These are phyloP conservation scores for Buphagus erythrorhynchus DNA, from an alignment of 2,797 vertebrate species.

Conservation along the genomic window DNA sequence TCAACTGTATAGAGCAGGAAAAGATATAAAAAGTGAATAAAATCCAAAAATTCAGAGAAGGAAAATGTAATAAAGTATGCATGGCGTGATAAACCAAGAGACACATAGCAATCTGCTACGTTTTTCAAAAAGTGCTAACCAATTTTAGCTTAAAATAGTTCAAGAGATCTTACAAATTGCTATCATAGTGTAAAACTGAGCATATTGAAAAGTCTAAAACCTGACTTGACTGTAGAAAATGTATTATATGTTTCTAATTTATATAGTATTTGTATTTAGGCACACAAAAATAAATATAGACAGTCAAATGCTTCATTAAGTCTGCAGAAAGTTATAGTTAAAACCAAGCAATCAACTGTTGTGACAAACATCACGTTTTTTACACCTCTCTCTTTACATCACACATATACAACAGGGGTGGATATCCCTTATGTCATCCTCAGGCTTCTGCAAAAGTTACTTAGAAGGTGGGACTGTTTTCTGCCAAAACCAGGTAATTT, in stretches of 20 bases:
- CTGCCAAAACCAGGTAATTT: background rate
- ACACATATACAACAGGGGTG: background rate
- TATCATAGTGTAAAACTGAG: slow-evolving; percentile 52
- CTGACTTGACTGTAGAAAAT: slow-evolving; percentile 59
- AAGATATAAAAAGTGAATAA: slow-evolving; percentile 31
- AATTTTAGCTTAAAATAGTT: slow-evolving; percentile 42
- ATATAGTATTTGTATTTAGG: slow-evolving; percentile 51
- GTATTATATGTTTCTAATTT: slow-evolving; percentile 21
- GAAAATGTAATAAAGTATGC: slow-evolving; percentile 21
- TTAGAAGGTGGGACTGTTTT: background rate
- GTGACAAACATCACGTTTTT: background rate
- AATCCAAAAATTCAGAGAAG: slow-evolving; percentile 23
- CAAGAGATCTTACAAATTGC: slow-evolving; percentile 39
- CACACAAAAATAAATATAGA: slow-evolving; percentile 60
- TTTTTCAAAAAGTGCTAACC: slow-evolving; percentile 36
- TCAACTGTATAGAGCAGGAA: slow-evolving; percentile 45
- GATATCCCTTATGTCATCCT: background rate
- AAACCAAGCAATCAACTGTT: background rate
- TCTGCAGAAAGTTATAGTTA: background rate
- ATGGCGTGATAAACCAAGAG: slow-evolving; percentile 22
- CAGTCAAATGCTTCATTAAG: slow-evolving; percentile 22
- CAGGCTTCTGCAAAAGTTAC: background rate
- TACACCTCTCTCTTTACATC: background rate
- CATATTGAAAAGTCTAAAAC: slow-evolving; percentile 43
- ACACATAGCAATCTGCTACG: slow-evolving; percentile 58